phyloP scores from a whole-genome alignment of 1,140 invertebrate genomes.

The Drosophila repleta region DNA sequence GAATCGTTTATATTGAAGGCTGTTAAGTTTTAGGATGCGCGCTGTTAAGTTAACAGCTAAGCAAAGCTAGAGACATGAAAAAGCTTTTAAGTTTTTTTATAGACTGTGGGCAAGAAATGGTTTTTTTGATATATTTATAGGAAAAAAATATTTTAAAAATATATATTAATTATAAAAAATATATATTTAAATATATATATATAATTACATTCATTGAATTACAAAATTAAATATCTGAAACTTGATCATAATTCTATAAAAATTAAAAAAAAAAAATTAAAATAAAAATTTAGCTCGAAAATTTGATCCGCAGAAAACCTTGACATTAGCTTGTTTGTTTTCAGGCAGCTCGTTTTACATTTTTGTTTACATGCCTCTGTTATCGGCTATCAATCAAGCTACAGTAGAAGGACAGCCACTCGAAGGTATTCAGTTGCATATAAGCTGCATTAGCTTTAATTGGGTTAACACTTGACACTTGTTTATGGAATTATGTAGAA shows the following conservation, averaged over 20 bases:
- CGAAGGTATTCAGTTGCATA: slow-evolving; percentile 11
- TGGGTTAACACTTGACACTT: too few relatives aligned
- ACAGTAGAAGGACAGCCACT: background rate
- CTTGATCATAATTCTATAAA: background rate
- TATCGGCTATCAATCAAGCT: slow-evolving; percentile 57
- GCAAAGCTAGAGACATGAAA: too few relatives aligned
- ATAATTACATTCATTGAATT: background rate
- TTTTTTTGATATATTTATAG: too few relatives aligned
- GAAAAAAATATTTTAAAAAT: too few relatives aligned
- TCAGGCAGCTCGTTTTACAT: slow-evolving; percentile 21
- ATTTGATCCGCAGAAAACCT: slow-evolving; percentile 36
- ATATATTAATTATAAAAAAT: background rate
- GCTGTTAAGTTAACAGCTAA: too few relatives aligned
- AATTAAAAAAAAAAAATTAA: too few relatives aligned
- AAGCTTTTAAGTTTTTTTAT: too few relatives aligned
- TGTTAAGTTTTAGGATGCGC: background rate
- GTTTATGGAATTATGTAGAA: too few relatives aligned
- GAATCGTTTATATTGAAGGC: slow-evolving; percentile 6
- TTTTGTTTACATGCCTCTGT: slow-evolving; percentile 24
- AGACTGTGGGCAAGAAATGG: too few relatives aligned
- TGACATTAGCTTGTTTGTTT: slow-evolving; percentile 64
- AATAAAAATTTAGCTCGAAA: too few relatives aligned
- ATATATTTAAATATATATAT: too few relatives aligned
- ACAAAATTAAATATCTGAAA: background rate
- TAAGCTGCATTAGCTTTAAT: slow-evolving; percentile 9